Evolutionary conservation across 2,797 vertebrate species (phyloP), one percentile per base, ranked within the genome.

Genomic region (Masticophis lateralis): DNA sequence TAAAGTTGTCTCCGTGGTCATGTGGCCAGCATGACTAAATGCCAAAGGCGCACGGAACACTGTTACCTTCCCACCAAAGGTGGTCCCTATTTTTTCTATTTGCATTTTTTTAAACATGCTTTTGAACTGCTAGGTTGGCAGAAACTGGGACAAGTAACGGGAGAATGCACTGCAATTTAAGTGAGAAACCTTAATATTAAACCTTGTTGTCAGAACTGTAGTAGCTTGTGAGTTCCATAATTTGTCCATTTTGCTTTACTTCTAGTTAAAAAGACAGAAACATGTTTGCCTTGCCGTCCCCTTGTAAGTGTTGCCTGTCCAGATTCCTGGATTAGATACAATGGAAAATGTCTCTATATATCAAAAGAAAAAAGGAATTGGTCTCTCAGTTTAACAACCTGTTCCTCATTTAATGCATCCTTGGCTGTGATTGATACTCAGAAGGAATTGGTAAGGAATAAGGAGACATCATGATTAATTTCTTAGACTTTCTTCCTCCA

Each of bases 291-390:
- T 55, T 91, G 66, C n/a, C 66, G 12, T 63, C 47, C 57, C 5
- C 56, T 47, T 55, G 10, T 25, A 37, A 47, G 74, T 16, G 87
- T 32, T 2, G 56, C 66, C 57, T 93, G 92, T 6, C 86, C 87
- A 55, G 56, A 93, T 11, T 57, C 22, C 10, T 93, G 92, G 92
- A 5, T 93, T 63, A 90, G 57, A 20, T 91, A 89, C 87, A 25
- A 11, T 25, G 66, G 90, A 56, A 93, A 93, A 86, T 93, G 90
- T 51, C 83, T 91, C 25, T 89, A 83, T 83, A 4, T 0, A n/a
- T 93, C 92, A 3, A 86, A 60, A 63, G n/a, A 83, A 2, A 43
- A 91, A 89, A 83, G 6, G 16, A n/a, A 91, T 25, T 93, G 92
- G 92, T 25, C 4, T 27, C 13, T 9, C 66, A 93, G 92, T 63